Percentiles rank a stretch among this genome's conserved stretches.
phyloP scores from a whole-genome alignment of 1,140 invertebrate species.

The Neodiprion pinetum region DNA sequence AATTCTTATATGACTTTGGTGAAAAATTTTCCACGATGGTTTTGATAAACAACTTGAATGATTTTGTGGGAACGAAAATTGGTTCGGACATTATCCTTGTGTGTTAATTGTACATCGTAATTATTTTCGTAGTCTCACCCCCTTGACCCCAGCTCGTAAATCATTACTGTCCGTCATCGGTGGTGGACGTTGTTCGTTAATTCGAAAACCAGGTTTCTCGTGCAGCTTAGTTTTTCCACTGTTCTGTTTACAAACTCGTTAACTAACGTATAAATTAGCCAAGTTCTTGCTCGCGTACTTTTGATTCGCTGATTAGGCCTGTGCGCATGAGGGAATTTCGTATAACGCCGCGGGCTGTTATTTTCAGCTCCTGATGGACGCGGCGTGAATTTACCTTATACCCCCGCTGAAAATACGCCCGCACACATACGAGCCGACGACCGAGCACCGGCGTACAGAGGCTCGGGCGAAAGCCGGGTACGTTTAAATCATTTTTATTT shows the following conservation, averaged over 20 bases:
- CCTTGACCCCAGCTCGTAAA: background rate
- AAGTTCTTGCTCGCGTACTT: background rate
- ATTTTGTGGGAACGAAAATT: too few relatives aligned
- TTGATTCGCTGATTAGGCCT: conserved; percentile 2
- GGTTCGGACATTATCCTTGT: too few relatives aligned
- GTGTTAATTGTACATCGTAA: background rate
- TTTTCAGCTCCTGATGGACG: background rate
- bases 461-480: background rate
- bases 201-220: background rate
- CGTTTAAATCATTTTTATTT: conserved; percentile 6
- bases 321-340: background rate
- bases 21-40: conserved; percentile 21
- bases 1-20: conserved; percentile 33
- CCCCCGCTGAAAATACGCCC: background rate
- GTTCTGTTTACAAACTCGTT: conserved; percentile 4
- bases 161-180: background rate
- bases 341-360: background rate
- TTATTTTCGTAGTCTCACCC: background rate
- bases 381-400: background rate
- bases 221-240: background rate
- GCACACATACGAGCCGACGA: background rate
- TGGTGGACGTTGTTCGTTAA: background rate
- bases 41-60: conserved; percentile 19
- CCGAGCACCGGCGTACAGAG: background rate
- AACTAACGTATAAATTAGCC: background rate